Evolutionary conservation across 2,888 invertebrate species (phyloP), one percentile per base, ranked within the genome.

Genomic region (Xylota sylvarum): DNA sequence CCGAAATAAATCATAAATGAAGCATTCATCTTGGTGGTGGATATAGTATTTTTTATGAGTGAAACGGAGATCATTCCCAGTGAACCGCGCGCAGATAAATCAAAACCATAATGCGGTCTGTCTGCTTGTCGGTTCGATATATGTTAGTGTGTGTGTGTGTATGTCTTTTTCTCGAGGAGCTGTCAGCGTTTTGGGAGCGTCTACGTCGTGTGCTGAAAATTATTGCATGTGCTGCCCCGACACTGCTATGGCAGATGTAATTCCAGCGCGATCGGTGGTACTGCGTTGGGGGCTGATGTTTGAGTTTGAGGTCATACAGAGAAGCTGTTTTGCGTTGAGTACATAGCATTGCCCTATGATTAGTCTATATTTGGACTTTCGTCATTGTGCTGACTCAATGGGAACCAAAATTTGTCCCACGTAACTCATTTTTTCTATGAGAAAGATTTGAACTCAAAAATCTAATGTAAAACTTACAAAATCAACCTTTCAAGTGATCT

Each of bases 141-240:
- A 10, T 19, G 23, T 14, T 23, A 67, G 30, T 60, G 19, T 67
- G 1, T 7, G 37, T 30, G 23, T 14, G 32, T 73, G 40, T 60
- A 50, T 37, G 37, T 37, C 60, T 73, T 52, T 48, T 72, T 58
- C 55, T 46, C 46, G 69, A 65, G 55, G 58, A 77, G 67, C 60
- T 86, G 82, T 82, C 86, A 82, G 58, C 60, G 65, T 81, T 80
- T 73, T 77, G 76, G 80, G 69, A 85, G 55, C 76, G 76, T 40
- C 56, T 73, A 32, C 32, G 85, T 81, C 86, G 81, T 86, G 86
- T 78, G 82, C 78, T 86, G 46, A 86, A 86, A 78, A 82, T 82
- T 37, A 85, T 80, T 85, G 80, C 85, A 80, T 67, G 70, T 67
- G 72, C 85, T 10, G 37, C 32, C 32, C 23, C 69, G 78, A 55